Evolutionary conservation across 1,140 invertebrate genomes (phyloP).

Genomic region (Pachyrhynchus sulphureomaculatus): DNA sequence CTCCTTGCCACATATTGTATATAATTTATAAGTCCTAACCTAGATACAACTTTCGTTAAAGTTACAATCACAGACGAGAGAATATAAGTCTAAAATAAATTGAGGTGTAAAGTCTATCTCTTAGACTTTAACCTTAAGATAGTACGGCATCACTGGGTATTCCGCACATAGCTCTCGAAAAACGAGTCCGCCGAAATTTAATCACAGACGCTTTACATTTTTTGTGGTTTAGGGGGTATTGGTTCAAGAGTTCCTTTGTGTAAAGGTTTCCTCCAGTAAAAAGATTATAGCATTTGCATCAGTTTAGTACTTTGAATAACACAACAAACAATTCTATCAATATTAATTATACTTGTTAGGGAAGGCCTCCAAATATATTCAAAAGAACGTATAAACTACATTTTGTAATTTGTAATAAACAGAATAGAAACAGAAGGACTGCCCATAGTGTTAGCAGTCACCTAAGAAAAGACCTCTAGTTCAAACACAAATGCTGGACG

Average conservation of each 20-base stretch:
- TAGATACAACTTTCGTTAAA: constrained; percentile 38
- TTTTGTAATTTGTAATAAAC: too few species aligned
- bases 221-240: not conserved
- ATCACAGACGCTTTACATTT: constrained; percentile 35
- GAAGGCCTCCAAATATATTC: too few species aligned
- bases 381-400: too few species aligned
- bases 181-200: constrained; percentile 21
- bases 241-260: not conserved
- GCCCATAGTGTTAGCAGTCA: too few species aligned
- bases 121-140: not conserved
- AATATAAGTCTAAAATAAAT: constrained; percentile 18
- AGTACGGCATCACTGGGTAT: constrained; percentile 18
- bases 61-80: constrained; percentile 48
- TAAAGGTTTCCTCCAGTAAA: not conserved
- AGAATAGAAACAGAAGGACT: too few species aligned
- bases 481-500: too few species aligned
- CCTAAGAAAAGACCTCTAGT: too few species aligned
- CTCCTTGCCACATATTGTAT: constrained; percentile 5
- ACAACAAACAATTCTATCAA: too few species aligned
- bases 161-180: constrained; percentile 12
- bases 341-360: too few species aligned
- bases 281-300: too few species aligned
- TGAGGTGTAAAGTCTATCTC: not conserved
- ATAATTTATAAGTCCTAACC: constrained; percentile 48
- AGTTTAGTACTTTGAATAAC: too few species aligned